Percentiles rank a stretch among this genome's conserved stretches.
These are phyloP conservation scores for Trinectes maculatus DNA, from an alignment of 2,113 vertebrate species.

Conservation along the genomic window DNA sequence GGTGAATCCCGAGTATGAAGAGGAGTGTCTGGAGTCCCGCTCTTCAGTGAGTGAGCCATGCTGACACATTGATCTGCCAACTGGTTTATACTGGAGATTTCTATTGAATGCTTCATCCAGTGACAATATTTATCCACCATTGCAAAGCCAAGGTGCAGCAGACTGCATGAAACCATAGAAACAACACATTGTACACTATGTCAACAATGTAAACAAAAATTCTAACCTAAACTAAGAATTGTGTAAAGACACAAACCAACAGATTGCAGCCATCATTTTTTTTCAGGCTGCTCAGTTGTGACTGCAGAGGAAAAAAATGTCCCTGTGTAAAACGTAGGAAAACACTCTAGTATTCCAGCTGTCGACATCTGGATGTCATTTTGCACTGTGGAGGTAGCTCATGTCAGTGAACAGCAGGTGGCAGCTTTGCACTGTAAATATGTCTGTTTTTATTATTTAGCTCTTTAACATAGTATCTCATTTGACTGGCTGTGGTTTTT, in stretches of 20 bases:
- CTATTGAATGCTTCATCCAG: too few species aligned
- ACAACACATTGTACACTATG: background rate
- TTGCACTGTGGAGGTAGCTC: background rate
- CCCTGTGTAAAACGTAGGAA: too few species aligned
- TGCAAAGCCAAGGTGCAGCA: background rate
- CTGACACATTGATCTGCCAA: background rate
- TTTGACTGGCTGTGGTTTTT: background rate
- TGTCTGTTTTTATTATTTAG: too few species aligned
- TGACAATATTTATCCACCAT: too few species aligned
- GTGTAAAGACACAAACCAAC: background rate
- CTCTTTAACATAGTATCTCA: background rate
- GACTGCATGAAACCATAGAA: background rate
- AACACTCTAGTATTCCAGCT: too few species aligned
- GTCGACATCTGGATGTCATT: too few species aligned
- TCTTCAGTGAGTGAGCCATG: constrained; percentile 87
- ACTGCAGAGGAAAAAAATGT: background rate
- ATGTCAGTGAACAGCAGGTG: constrained; percentile 56
- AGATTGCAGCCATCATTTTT: too few species aligned
- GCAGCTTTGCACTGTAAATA: constrained; percentile 32
- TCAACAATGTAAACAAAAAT: too few species aligned
- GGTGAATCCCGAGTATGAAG: constrained; percentile 98
- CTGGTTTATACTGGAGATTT: too few species aligned
- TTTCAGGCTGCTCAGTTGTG: background rate
- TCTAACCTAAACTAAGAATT: background rate
- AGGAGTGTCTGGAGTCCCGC: constrained; percentile 91